phyloP scores from a whole-genome alignment of 2,888 invertebrate genomes.

The Scaptomyza polygonia region DNA sequence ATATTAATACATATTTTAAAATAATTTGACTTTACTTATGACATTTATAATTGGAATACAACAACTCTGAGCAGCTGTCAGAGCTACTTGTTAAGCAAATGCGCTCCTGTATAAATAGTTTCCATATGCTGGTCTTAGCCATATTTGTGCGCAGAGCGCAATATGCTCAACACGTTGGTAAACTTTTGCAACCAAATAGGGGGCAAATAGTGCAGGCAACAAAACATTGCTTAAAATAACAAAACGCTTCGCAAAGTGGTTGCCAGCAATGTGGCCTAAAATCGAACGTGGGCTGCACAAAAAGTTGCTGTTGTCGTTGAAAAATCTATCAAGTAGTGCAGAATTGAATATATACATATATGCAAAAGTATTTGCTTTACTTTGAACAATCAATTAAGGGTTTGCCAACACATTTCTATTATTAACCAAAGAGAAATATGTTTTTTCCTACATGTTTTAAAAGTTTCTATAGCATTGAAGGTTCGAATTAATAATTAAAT shows the following conservation, averaged over 20 bases:
- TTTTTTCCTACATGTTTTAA: too few relatives aligned
- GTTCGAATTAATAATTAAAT: too few relatives aligned
- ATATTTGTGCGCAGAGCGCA: slow-evolving; percentile 42
- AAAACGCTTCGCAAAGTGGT: slow-evolving; percentile 18
- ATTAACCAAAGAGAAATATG: too few relatives aligned
- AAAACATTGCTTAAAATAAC: slow-evolving; percentile 55
- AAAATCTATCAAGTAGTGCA: too few relatives aligned
- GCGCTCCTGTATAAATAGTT: slow-evolving; percentile 44
- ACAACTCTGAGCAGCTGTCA: slow-evolving; percentile 12
- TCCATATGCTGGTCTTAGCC: slow-evolving; percentile 4
- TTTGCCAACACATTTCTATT: too few relatives aligned
- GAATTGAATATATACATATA: too few relatives aligned
- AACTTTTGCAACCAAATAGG: slow-evolving; percentile 60
- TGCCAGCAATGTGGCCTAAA: slow-evolving; percentile 3
- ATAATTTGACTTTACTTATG: neutral
- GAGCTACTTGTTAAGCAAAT: slow-evolving; percentile 35
- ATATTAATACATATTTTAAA: too few relatives aligned
- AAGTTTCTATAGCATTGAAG: too few relatives aligned
- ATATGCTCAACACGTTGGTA: slow-evolving; percentile 72
- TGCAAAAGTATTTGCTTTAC: too few relatives aligned
- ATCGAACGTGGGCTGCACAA: neutral
- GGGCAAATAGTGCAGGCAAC: slow-evolving; percentile 60
- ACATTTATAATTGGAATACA: neutral
- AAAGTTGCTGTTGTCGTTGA: neutral
- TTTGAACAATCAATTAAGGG: too few relatives aligned